Conservation (phyloP, 2,888 invertebrate species). For the Polietes domitor region DNA sequence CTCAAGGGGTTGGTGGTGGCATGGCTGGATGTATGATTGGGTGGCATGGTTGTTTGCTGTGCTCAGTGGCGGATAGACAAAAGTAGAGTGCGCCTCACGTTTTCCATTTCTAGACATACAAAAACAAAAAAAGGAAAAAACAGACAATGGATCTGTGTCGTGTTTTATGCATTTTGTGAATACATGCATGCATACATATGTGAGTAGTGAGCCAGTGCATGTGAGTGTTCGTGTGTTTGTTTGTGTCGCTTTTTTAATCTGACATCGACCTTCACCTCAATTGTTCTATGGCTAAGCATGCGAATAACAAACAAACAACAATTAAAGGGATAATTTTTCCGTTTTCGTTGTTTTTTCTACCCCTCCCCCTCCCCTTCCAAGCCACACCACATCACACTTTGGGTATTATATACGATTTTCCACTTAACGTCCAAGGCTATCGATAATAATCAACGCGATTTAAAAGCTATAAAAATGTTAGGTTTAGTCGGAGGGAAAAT, state of each 20-base stretch:
- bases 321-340: conserved; percentile 49
- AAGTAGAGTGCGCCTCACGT: neutral
- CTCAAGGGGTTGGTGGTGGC: conserved; percentile 8
- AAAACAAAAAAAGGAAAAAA: neutral
- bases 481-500: neutral
- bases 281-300: conserved; percentile 58
- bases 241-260: conserved; percentile 41
- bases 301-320: conserved; percentile 53
- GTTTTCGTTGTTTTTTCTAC: neutral
- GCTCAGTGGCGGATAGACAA: neutral
- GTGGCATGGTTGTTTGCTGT: neutral
- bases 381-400: no score
- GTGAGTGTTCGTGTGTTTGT: neutral
- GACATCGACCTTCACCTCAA: conserved; percentile 62
- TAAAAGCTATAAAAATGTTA: conserved; percentile 18
- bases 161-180: conserved; percentile 29
- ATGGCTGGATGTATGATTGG: neutral
- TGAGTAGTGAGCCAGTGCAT: conserved; percentile 9
- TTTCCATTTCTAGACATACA: conserved; percentile 46
- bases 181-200: neutral
- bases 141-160: conserved; percentile 48
- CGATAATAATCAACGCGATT: conserved; percentile 17
- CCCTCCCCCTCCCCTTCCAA: neutral
- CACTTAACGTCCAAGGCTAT: conserved; percentile 34
- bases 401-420: conserved; percentile 10